Percentiles rank a stretch among this genome's conserved stretches.
Evolutionary conservation across 2,113 vertebrate species (phyloP).

Genomic region (Tonatia bakeri): DNA sequence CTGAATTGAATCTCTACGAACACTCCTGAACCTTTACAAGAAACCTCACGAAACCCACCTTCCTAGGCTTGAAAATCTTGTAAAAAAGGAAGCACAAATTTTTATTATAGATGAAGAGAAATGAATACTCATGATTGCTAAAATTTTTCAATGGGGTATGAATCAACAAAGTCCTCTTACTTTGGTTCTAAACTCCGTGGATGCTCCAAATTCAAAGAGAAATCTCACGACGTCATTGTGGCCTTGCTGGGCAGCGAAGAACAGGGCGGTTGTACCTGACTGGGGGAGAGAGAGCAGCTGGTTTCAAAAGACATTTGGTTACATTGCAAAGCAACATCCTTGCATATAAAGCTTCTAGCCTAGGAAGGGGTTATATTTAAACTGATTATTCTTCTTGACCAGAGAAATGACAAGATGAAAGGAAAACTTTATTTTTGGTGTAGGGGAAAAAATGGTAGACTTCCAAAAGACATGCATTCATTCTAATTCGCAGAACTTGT

Average conservation of each 20-base stretch:
- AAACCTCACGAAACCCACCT: not conserved
- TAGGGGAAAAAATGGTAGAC: not conserved
- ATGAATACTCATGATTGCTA: not conserved
- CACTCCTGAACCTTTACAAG: not conserved
- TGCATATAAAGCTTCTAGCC: not conserved
- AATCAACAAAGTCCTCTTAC: constrained; percentile 78
- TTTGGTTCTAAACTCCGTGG: constrained; percentile 94
- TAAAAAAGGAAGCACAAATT: not conserved
- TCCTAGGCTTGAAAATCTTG: not conserved
- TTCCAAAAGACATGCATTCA: not conserved
- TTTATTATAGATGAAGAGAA: not conserved
- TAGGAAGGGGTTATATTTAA: not conserved
- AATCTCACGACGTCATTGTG: constrained; percentile 92
- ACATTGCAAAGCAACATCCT: not conserved
- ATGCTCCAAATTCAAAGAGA: constrained; percentile 96
- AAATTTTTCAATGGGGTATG: not conserved
- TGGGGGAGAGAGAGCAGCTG: constrained; percentile 72
- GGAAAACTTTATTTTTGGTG: not conserved
- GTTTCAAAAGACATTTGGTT: not conserved
- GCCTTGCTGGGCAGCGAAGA: constrained; percentile 96
- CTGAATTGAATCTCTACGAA: not conserved
- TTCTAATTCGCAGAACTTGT: not conserved
- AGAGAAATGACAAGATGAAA: not conserved
- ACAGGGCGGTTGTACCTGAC: constrained; percentile 95
- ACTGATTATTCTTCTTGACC: not conserved